Conservation (phyloP, 2,113 vertebrate species). For the Boleophthalmus pectinirostris region DNA sequence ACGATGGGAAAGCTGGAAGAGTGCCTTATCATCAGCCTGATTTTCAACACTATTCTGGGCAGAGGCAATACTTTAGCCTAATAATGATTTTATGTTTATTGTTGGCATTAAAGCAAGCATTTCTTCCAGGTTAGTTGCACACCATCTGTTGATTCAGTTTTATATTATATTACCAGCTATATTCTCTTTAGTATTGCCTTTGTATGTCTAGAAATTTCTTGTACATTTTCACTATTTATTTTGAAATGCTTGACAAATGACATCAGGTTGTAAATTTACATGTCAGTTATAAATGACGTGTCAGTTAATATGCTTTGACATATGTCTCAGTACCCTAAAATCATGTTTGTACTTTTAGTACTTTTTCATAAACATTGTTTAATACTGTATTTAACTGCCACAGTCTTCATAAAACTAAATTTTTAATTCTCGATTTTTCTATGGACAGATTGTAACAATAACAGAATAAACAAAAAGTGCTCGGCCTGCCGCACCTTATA, state of each 20-base stretch:
- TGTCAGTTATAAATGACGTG: not conserved
- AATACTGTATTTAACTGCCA: not conserved
- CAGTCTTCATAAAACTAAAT: not conserved
- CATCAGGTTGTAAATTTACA: not conserved
- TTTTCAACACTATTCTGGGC: not conserved
- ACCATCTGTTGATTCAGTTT: not conserved
- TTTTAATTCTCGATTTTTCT: not conserved
- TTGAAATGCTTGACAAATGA: not conserved
- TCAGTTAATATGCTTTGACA: not conserved
- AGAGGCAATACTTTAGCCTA: not conserved
- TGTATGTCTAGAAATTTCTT: not conserved
- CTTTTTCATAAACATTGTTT: no score
- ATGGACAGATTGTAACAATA: slow-evolving; percentile 1
- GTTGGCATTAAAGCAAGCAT: not conserved
- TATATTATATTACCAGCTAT: not conserved
- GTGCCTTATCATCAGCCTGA: slow-evolving; percentile 57
- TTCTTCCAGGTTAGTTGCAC: not conserved
- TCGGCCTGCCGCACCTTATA: slow-evolving; percentile 32
- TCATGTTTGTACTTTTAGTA: no score
- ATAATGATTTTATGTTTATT: not conserved
- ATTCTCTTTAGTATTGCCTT: not conserved
- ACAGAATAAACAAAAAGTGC: slow-evolving; percentile 10
- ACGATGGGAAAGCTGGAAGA: slow-evolving; percentile 26
- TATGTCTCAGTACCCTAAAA: no score
- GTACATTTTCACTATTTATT: not conserved